Evolutionary conservation across 2,113 vertebrate species (phyloP), one percentile per base, ranked within the genome.

Genomic region (Misgurnus anguillicaudatus): DNA sequence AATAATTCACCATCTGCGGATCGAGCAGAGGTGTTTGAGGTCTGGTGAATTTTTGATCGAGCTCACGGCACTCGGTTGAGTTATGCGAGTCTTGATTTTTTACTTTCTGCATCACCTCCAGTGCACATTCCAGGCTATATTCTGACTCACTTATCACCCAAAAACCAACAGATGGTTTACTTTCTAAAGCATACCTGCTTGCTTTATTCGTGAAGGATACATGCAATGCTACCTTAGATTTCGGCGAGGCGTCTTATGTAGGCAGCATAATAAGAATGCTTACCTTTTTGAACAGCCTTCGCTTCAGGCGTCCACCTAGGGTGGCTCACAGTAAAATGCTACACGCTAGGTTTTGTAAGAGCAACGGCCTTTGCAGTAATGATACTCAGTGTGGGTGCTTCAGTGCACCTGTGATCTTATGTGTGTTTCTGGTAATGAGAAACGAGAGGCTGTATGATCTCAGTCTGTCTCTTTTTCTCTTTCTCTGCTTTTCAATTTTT

Each of bases 371-470:
- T 9, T 19, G n/a, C 48, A 11, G 68, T 55, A 39, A 71, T 19
- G 47, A 53, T 55, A 38, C 48, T 53, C 31, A 1, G 48, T 57
- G 68, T 71, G 68, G 51, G 68, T 9, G 31, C 38, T 55, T 55
- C 36, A 10, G n/a, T 57, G 38, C 51, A 67, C 62, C 75, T 66
- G 63, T 77, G 64, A 77, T 77, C 64, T 66, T 57, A 41, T 67
- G 38, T 55, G n/a, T 55, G 48, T 19, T 77, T 57, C 48, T 55
- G 75, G 63, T 65, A 57, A 57, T 64, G 36, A 70, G 57, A 63
- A 8, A 10, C 24, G 58, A 71, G 58, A 53, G 53, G 61, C 45
- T 62, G 57, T 63, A 57, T 71, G 55, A 62, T 71, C 68, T 55
- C 16, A 14, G 5, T 9, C 42, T 62, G 14, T 62, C 9, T 19